Evolutionary conservation across 1,140 invertebrate species (phyloP), one percentile per base, ranked within the genome.

Genomic region (Drosophila repletoides): DNA sequence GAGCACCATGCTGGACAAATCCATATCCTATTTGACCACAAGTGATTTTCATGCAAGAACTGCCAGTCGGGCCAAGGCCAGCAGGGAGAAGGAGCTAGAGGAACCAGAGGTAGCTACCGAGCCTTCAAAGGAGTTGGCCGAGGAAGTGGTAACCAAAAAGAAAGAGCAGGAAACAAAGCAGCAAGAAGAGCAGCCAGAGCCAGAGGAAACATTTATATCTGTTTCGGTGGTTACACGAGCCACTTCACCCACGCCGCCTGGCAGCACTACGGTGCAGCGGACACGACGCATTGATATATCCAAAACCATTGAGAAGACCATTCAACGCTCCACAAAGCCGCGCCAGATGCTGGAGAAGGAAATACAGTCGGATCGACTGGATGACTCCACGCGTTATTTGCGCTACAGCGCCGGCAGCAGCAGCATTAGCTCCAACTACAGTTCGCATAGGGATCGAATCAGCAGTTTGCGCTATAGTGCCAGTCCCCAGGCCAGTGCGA

Each of bases 181-280:
- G 2, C 9, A 22, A 3, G 43, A 33, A 40, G 56, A 59, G 15
- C 1, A 24, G 29, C n/a, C 17, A 15, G 41, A 14, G 1, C 4
- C 52, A 6, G 56, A 60, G 31, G 88, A 90, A 55, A 91, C 91
- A 7, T 90, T 92, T 40, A 84, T 92, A 19, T 92, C 92, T 1
- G 76, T 96, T 3, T 92, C 92, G 3, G 92, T 96, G 12, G 91
- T 95, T 0, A 95, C 94, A 0, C 91, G 95, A 68, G 93, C 93
- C 28, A 96, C 95, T 1, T 96, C 95, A 5, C 95, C 95, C 1
- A 94, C 93, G 0, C 92, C 94, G 1, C 94, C 94, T 1, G 92
- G 93, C n/a, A 92, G 93, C 9, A 81, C 71, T 9, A 88, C 89
- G n/a, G 90, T 92, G n/a, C 91, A 94, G 1, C 91, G 94, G 71